These are phyloP conservation scores for Protobothrops mucrosquamatus DNA, from an alignment of 2,113 vertebrate species.

Conservation along the genomic window DNA sequence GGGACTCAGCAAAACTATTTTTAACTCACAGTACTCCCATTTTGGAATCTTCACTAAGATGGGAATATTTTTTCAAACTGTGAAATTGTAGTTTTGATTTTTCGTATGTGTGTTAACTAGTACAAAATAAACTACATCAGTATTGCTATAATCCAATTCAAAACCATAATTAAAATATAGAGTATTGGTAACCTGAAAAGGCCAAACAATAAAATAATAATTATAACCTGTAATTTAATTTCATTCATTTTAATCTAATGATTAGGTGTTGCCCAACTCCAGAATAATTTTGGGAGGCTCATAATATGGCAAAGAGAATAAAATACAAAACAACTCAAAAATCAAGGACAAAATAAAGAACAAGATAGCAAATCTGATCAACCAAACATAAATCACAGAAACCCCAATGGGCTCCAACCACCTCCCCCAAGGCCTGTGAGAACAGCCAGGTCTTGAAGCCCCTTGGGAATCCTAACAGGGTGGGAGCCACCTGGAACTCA, in stretches of 20 bases:
- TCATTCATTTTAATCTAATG: neutral
- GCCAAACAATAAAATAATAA: neutral
- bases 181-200: neutral
- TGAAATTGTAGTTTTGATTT: neutral
- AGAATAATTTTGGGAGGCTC: neutral
- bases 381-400: neutral
- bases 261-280: neutral
- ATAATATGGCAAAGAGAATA: neutral
- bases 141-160: neutral
- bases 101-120: neutral
- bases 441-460: neutral
- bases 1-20: neutral
- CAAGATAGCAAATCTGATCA: neutral
- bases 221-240: neutral
- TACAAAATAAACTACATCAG: neutral
- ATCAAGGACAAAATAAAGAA: neutral
- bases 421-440: neutral
- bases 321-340: neutral
- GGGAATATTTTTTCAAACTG: neutral
- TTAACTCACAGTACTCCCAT: neutral
- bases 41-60: neutral
- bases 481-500: neutral
- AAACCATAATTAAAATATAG: neutral
- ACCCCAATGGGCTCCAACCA: neutral
- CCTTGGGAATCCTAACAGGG: neutral